Conservation (phyloP, 2,888 invertebrate genomes). For the Anaspis maculata region DNA sequence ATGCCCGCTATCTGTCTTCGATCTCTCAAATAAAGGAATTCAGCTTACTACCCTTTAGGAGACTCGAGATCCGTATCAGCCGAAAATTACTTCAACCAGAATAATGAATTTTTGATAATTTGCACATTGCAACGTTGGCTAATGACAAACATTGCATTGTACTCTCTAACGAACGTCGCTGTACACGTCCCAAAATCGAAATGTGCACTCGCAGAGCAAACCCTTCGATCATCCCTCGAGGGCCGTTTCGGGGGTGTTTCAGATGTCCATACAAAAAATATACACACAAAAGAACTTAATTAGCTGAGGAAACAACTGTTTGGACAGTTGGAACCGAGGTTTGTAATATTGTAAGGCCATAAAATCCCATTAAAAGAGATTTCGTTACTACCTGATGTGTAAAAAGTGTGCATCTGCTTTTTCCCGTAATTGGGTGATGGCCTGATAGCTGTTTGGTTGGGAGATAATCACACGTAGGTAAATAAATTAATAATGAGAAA, state of each 20-base stretch:
- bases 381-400: conserved; percentile 9
- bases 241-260: too few relatives aligned
- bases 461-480: conserved; percentile 7
- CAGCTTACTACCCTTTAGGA: conserved; percentile 5
- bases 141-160: too few relatives aligned
- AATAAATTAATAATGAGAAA: neutral
- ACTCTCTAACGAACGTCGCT: too few relatives aligned
- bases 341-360: conserved; percentile 12
- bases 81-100: conserved; percentile 6
- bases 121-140: too few relatives aligned
- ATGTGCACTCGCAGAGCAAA: too few relatives aligned
- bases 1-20: conserved; percentile 3
- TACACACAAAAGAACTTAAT: too few relatives aligned
- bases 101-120: conserved; percentile 13
- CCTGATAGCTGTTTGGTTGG: neutral
- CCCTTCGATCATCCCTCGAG: too few relatives aligned
- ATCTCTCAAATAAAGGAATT: conserved; percentile 8
- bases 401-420: conserved; percentile 11
- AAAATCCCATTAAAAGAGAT: conserved; percentile 14
- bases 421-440: conserved; percentile 6
- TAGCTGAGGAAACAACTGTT: too few relatives aligned
- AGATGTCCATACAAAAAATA: too few relatives aligned
- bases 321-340: too few relatives aligned
- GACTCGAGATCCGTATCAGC: conserved; percentile 5
- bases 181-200: too few relatives aligned